Base-by-base conservation (phyloP, 2,797 vertebrate genomes). In the Sebastes hubbsi region DNA sequence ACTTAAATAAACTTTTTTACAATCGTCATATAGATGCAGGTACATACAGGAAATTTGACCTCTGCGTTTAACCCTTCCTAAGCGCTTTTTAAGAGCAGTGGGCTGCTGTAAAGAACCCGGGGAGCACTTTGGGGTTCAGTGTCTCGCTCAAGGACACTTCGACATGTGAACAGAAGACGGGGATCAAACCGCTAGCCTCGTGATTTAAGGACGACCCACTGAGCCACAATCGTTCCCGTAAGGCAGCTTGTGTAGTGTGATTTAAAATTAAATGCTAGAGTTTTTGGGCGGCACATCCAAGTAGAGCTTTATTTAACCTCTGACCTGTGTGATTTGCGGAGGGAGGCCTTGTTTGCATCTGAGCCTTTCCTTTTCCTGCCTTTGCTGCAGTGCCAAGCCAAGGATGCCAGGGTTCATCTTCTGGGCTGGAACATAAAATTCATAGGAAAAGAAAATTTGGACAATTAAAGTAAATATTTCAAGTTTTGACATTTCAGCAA, bases 361-460 rank as follows among this genome's bases (percentile, higher is more conserved):
- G 82, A 97, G 96, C 70, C 97, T 92, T 79, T 98, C 97, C 79
- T 98, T 99, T 85, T 98, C 97, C 95, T 97, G 96, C 67, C 97
- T 96, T 90, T 98, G 97, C 93, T 98, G 97, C 84, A 92, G 81
- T 11, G 84, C 90, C 89, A 95, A 56, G 46, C 89, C 74, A 2
- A 92, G 84, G 29, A 92, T 67, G 66, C 86, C 83, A 1, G 91
- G 84, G 77, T 90, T 94, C 84, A 94, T 91, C 82, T 94, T 94
- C 83, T 92, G 93, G 72, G 81, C 94, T 95, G 85, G 2, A 93
- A 90, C 72, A 92, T 52, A 89, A 85, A 59, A 91, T 60, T 32
- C 18, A 85, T 20, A 73, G 13, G 3, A 78, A 55, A 74, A 74
- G 3, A 75, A 63, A 20, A 36, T 79, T 88, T 87, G 63, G 38